A percentile compares a stretch with the other conserved stretches of the same genome.
Conservation (phyloP, 2,888 invertebrate species). For the Pristionchus maxplancki region DNA sequence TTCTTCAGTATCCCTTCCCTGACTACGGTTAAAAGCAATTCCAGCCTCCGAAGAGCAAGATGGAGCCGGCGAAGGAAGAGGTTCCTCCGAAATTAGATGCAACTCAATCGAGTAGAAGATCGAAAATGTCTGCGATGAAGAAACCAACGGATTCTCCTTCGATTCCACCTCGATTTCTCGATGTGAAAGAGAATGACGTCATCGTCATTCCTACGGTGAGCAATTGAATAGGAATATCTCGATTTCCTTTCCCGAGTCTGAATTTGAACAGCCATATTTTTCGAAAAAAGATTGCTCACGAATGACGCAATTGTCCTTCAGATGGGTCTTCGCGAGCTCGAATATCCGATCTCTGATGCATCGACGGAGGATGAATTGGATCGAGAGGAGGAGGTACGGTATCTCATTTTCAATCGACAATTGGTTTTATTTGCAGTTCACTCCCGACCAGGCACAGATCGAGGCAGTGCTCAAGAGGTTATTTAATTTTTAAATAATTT, state of each 20-base stretch:
- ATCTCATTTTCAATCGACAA: background rate
- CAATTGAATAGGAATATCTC: background rate
- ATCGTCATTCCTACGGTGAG: conserved; percentile 14
- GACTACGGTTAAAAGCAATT: no score
- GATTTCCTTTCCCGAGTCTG: background rate
- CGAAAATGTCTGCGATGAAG: background rate
- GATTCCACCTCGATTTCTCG: background rate
- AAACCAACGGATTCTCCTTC: background rate
- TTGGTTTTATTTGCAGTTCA: background rate
- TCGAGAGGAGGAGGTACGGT: background rate
- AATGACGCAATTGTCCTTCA: background rate
- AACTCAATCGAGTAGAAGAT: background rate
- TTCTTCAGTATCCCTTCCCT: no score
- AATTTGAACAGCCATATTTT: background rate
- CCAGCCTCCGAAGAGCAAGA: background rate
- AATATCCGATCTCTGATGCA: background rate
- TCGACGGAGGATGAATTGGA: conserved; percentile 20
- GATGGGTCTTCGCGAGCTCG: background rate
- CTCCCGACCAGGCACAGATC: background rate
- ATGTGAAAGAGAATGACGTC: background rate
- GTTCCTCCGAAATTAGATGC: background rate
- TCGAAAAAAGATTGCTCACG: no score
- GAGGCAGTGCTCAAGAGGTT: conserved; percentile 24
- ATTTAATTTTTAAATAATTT: background rate
- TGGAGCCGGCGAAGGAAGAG: background rate